Evolutionary conservation across 2,113 vertebrate species (phyloP).

Genomic region (Antennarius striatus): DNA sequence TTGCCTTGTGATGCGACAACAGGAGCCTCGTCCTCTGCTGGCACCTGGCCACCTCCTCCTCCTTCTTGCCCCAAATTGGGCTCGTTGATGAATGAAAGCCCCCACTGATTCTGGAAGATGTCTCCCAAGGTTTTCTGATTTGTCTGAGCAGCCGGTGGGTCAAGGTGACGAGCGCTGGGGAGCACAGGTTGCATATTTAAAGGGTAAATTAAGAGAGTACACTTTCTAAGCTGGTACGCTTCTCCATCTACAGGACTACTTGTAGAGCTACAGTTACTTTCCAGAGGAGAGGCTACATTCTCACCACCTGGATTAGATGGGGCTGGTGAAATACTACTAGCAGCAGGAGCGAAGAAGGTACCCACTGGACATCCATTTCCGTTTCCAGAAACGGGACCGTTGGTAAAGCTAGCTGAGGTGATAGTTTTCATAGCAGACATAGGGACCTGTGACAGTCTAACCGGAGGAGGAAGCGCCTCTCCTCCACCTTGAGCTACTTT

Average conservation of each 20-base stretch:
- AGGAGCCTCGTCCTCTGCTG: conserved; percentile 79
- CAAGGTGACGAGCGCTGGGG: conserved; percentile 86
- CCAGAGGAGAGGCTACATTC: conserved; percentile 84
- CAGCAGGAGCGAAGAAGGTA: conserved; percentile 88
- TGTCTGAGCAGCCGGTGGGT: conserved; percentile 86
- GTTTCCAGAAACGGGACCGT: conserved; percentile 89
- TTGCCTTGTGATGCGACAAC: conserved; percentile 89
- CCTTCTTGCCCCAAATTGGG: conserved; percentile 91
- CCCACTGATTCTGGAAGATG: conserved; percentile 99
- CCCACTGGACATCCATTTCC: conserved; percentile 83
- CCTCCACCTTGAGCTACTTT: conserved; percentile 89
- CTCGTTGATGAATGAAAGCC: conserved; percentile 98
- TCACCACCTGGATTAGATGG: conserved; percentile 81
- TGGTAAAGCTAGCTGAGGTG: conserved; percentile 94
- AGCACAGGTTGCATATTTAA: conserved; percentile 98
- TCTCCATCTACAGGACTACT: conserved; percentile 76
- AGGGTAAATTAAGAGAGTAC: conserved; percentile 93
- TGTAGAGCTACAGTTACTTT: conserved; percentile 74
- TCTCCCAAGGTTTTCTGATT: conserved; percentile 97
- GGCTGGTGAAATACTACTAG: conserved; percentile 84
- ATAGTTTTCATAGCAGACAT: conserved; percentile 99
- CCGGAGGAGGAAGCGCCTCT: conserved; percentile 80
- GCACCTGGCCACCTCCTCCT: conserved; percentile 75
- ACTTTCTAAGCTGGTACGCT: conserved; percentile 88
- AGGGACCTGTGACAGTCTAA: conserved; percentile 92